phyloP scores from a whole-genome alignment of 2,797 vertebrate species.

The Antrozous pallidus region DNA sequence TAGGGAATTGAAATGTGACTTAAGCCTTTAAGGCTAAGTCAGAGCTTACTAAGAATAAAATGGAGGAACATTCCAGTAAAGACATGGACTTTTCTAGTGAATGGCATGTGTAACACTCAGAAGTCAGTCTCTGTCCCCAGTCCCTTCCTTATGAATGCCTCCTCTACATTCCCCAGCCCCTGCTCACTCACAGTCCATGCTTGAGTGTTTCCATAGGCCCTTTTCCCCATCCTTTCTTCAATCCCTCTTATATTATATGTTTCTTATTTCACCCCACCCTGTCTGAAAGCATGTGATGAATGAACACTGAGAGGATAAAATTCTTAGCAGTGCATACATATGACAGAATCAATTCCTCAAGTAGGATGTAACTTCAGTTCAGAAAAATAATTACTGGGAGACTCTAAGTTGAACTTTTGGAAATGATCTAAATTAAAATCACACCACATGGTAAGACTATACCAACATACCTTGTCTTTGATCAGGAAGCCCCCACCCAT shows the following conservation, averaged over 20 bases:
- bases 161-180: not conserved
- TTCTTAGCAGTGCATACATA: rapidly evolving
- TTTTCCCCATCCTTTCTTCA: rapidly evolving
- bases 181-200: not conserved
- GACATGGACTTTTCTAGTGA: not conserved
- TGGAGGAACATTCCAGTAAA: rapidly evolving
- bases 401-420: not conserved
- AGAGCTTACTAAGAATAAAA: not conserved
- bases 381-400: not conserved
- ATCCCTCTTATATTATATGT: rapidly evolving
- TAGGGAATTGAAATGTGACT: not conserved
- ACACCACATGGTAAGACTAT: not conserved
- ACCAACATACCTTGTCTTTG: rapidly evolving
- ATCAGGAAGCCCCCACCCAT: not conserved
- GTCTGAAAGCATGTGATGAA: not conserved
- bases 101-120: no score
- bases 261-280: not conserved
- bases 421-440: not conserved
- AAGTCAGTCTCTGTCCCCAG: not conserved
- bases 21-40: no score
- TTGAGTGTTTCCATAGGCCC: not conserved
- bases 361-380: not conserved
- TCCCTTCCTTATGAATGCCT: not conserved
- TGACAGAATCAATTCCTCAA: not conserved
- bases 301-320: not conserved